Evolutionary conservation across 1,140 invertebrate species (phyloP), one percentile per base, ranked within the genome.

Genomic region (Archegozetes longisetosus): DNA sequence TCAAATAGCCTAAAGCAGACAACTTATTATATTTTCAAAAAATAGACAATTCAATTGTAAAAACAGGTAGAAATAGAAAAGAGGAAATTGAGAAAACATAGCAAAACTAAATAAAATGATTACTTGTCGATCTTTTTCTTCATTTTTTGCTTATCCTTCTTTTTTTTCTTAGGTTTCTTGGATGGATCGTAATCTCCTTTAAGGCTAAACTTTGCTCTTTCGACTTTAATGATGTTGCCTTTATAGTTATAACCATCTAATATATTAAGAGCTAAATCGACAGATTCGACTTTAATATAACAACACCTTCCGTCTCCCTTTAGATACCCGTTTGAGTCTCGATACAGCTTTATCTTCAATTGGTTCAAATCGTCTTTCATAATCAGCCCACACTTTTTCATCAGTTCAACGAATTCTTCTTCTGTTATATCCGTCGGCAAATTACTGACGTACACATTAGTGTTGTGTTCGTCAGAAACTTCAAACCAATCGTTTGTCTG

Each of bases 221-320:
- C 89, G 1, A 98, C 93, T 62, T 81, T 81, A 20, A 80, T 68
- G 59, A 81, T 86, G 40, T 88, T 80, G 0, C 83, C 88, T 67
- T 85, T 80, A 4, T 68, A 64, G 3, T 63, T 24, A 68, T 79
- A 85, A 0, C 88, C 94, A 78, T 99, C 95, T 22, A 99, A 71
- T 64, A 98, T 79, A 56, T 90, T 84, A 49, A 98, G 71, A 1
- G 94, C 93, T 63, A 99, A 72, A 46, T 93, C 80, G 0, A 99
- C 90, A 22, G 92, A 97, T 72, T 98, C 94, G 56, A 86, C 78
- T 80, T 93, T 97, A 23, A 98, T 92, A 69, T 98, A 99, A 65
- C 89, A 90, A 72, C 94, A 98, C 6, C 91, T 76, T 20, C 85
- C 96, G 76, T 99, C 95, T 17, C 95, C 95, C 77, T 98, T 98